Percentiles rank a stretch among this genome's conserved stretches.
These are phyloP conservation scores for Paratilapia polleni DNA, from an alignment of 2,113 vertebrate species.

Conservation along the genomic window DNA sequence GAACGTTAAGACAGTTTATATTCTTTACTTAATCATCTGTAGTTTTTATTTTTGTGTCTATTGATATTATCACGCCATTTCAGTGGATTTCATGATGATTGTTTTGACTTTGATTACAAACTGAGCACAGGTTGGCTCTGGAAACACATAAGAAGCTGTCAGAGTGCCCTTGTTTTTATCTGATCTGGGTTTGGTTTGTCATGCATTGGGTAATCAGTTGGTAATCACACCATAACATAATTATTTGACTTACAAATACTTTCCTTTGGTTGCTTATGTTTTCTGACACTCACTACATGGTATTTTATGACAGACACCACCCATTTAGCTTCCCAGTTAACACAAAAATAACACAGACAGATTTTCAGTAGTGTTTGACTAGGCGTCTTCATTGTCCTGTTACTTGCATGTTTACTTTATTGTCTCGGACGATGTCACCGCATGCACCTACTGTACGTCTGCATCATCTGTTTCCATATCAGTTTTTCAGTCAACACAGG, in stretches of 20 bases:
- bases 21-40: neutral
- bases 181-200: neutral
- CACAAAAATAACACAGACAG: neutral
- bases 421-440: slow-evolving; percentile 35
- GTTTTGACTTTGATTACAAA: no score
- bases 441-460: slow-evolving; percentile 53
- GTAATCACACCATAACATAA: neutral
- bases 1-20: accelerated
- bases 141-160: neutral
- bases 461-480: neutral
- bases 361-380: neutral
- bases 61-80: neutral
- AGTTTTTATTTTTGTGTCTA: neutral
- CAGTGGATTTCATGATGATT: neutral
- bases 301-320: neutral
- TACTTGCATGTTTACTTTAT: slow-evolving; percentile 56
- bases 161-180: neutral
- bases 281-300: neutral
- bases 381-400: slow-evolving; percentile 24
- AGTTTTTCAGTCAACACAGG: neutral
- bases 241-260: neutral
- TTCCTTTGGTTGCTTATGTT: neutral
- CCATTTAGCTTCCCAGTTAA: neutral
- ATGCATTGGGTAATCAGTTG: neutral
- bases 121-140: neutral